phyloP scores from a whole-genome alignment of 1,140 invertebrate genomes.

The Arctopsyche grandis region DNA sequence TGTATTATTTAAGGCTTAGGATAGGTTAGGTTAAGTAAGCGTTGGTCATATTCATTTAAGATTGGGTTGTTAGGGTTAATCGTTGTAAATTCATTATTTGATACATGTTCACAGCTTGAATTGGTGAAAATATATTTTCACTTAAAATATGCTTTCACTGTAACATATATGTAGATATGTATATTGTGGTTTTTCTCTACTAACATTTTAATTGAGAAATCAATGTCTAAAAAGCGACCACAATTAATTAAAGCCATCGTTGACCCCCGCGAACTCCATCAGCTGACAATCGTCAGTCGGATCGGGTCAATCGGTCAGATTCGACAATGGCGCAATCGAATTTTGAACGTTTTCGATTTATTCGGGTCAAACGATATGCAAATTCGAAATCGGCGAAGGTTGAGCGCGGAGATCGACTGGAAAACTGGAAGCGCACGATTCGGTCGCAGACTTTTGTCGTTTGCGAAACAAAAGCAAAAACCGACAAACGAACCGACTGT shows the following conservation, averaged over 20 bases:
- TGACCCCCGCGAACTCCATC: not conserved
- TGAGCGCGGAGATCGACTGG: slow-evolving; percentile 16
- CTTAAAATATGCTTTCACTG: too few relatives aligned
- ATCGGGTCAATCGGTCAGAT: not conserved
- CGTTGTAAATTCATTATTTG: too few relatives aligned
- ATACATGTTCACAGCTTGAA: too few relatives aligned
- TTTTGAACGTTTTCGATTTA: slow-evolving; percentile 19
- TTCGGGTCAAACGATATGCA: slow-evolving; percentile 25
- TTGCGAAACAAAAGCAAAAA: slow-evolving; percentile 39
- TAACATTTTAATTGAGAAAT: too few relatives aligned
- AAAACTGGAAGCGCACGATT: slow-evolving; percentile 36
- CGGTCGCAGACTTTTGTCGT: slow-evolving; percentile 35
- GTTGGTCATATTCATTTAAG: too few relatives aligned
- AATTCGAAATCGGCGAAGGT: slow-evolving; percentile 21
- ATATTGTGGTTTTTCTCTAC: too few relatives aligned
- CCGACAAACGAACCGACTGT: slow-evolving; percentile 34
- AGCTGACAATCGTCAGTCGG: not conserved
- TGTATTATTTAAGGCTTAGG: too few relatives aligned
- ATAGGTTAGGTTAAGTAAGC: too few relatives aligned
- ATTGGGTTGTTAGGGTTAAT: too few relatives aligned
- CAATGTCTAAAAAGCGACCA: too few relatives aligned
- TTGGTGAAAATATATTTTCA: too few relatives aligned
- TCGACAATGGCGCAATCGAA: slow-evolving; percentile 16
- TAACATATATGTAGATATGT: too few relatives aligned
- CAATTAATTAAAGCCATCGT: not conserved